Conservation (phyloP, 2,797 vertebrate species). For the Dicrostonyx torquatus region DNA sequence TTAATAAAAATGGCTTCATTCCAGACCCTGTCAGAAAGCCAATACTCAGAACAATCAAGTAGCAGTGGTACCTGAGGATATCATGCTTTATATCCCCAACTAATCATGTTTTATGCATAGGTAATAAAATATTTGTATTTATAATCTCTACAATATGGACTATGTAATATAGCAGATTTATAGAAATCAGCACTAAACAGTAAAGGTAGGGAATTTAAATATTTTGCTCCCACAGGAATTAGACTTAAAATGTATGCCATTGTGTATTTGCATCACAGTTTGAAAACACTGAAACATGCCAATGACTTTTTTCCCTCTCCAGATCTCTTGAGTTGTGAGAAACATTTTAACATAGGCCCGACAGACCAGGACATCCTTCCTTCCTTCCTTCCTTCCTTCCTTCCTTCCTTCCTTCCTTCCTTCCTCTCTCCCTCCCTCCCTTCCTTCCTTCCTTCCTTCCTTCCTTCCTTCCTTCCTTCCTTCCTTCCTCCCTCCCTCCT, state of each 20-base stretch:
- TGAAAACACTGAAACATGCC: constrained; percentile 64
- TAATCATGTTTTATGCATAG: constrained; percentile 82
- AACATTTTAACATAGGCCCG: neutral
- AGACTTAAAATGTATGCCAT: constrained; percentile 49
- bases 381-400: neutral
- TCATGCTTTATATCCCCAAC: constrained; percentile 82
- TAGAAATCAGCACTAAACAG: constrained; percentile 16
- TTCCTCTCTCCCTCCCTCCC: neutral
- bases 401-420: neutral
- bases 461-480: neutral
- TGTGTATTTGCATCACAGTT: neutral
- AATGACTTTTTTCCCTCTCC: constrained; percentile 13
- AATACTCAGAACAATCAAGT: constrained; percentile 89
- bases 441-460: neutral
- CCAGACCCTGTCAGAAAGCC: constrained; percentile 91
- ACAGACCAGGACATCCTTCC: neutral
- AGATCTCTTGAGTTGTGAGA: constrained; percentile 32
- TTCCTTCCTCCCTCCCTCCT: neutral
- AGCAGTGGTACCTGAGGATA: constrained; percentile 86
- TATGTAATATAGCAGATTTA: constrained; percentile 37
- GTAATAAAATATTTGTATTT: constrained; percentile 75
- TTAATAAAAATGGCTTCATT: constrained; percentile 94
- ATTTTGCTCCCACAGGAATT: constrained; percentile 26
- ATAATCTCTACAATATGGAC: constrained; percentile 66
- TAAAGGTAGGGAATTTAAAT: constrained; percentile 34